These are phyloP conservation scores for Boloria euphrosyne DNA, from an alignment of 2,888 invertebrate genomes.

Conservation along the genomic window DNA sequence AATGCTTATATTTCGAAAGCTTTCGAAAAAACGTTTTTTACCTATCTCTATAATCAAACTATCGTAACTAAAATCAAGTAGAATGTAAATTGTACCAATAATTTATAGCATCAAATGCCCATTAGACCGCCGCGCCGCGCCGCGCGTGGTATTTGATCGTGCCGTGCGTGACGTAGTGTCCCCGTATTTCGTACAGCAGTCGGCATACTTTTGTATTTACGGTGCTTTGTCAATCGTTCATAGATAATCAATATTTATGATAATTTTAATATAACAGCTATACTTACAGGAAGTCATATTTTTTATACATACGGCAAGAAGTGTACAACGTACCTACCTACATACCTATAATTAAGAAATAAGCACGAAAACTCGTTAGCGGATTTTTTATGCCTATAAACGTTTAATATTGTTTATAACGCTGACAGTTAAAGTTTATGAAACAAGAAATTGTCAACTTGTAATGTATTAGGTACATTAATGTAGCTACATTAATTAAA, in stretches of 20 bases:
- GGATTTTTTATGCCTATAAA: too few relatives aligned
- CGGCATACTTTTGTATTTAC: slow-evolving; percentile 15
- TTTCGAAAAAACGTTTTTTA: background rate
- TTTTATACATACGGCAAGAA: too few relatives aligned
- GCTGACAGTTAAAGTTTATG: too few relatives aligned
- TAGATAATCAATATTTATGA: slow-evolving; percentile 7
- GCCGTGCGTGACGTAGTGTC: slow-evolving; percentile 11
- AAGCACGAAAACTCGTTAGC: too few relatives aligned
- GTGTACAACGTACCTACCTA: too few relatives aligned
- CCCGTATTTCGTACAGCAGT: slow-evolving; percentile 15
- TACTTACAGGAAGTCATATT: background rate
- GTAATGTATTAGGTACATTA: too few relatives aligned
- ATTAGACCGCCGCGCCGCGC: background rate
- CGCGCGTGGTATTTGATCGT: slow-evolving; percentile 3
- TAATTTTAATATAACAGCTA: background rate
- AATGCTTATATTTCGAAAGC: background rate
- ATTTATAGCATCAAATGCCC: slow-evolving; percentile 15
- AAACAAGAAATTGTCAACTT: too few relatives aligned
- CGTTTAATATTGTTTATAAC: too few relatives aligned
- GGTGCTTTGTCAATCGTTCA: slow-evolving; percentile 10
- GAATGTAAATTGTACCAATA: slow-evolving; percentile 4
- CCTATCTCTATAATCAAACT: slow-evolving; percentile 1
- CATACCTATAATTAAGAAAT: too few relatives aligned
- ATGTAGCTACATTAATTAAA: too few relatives aligned
- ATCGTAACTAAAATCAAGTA: slow-evolving; percentile 1